A percentile compares a stretch with the other conserved stretches of the same genome.
Evolutionary conservation across 2,113 vertebrate genomes (phyloP).

Genomic region (Cryptomyrus ogoouensis): DNA sequence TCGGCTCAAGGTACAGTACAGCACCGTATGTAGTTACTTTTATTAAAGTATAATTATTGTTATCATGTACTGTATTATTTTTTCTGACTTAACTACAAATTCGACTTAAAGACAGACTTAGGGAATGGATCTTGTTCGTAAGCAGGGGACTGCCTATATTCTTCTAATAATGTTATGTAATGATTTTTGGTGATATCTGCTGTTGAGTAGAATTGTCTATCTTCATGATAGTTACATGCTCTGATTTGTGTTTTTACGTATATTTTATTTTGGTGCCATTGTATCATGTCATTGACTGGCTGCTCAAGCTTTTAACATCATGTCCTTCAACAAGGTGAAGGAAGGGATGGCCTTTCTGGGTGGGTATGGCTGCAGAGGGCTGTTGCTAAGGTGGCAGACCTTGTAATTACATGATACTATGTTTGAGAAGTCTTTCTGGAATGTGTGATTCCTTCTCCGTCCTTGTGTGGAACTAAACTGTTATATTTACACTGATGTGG

Average conservation of each 20-base stretch:
- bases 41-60: no score
- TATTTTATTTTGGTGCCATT: neutral
- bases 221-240: neutral
- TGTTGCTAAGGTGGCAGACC: neutral
- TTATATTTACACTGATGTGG: conserved; percentile 6
- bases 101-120: no score
- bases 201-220: neutral
- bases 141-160: no score
- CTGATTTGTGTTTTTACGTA: neutral
- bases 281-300: neutral
- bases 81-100: neutral
- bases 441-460: conserved; percentile 5
- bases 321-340: neutral
- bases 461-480: neutral
- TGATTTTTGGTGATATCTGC: neutral
- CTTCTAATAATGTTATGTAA: neutral
- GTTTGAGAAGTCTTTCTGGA: neutral
- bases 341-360: neutral
- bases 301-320: neutral
- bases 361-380: neutral
- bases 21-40: no score
- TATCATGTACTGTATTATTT: neutral
- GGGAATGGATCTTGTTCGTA: no score
- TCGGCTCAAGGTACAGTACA: no score
- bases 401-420: conserved; percentile 9